Conservation (phyloP, 1,140 invertebrate genomes). For the Drosophila orosa region DNA sequence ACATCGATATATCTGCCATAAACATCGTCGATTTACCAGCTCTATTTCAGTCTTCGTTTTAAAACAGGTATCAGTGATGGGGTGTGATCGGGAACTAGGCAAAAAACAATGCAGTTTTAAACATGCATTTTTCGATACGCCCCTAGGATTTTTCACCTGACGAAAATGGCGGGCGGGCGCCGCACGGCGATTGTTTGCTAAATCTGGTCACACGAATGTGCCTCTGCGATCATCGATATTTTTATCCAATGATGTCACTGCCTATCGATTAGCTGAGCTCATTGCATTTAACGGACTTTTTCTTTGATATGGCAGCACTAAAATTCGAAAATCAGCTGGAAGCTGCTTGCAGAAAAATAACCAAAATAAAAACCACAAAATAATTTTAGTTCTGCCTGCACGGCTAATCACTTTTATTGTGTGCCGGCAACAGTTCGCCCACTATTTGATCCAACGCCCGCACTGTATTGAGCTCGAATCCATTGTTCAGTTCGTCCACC, state of each 20-base stretch:
- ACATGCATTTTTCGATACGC: neutral
- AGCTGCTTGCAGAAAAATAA: neutral
- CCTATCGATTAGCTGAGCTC: neutral
- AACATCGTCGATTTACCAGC: neutral
- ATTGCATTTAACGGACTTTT: neutral
- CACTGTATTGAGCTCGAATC: constrained; percentile 41
- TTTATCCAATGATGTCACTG: constrained; percentile 17
- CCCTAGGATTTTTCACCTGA: neutral
- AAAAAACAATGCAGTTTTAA: neutral
- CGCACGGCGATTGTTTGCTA: neutral
- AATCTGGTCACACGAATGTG: neutral
- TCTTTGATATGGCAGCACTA: neutral
- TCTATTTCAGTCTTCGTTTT: neutral
- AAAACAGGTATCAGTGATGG: neutral
- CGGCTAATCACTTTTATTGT: neutral
- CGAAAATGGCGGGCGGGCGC: neutral
- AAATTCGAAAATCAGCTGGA: neutral
- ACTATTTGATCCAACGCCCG: constrained; percentile 47
- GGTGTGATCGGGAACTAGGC: neutral
- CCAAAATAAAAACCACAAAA: neutral
- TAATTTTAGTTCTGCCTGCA: too few species aligned
- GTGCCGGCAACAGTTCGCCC: constrained; percentile 11
- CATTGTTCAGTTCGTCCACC: constrained; percentile 41
- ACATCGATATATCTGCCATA: neutral
- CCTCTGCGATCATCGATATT: constrained; percentile 10